A percentile compares a stretch with the other conserved stretches of the same genome.
These are phyloP conservation scores for Pelosia muscerda DNA, from an alignment of 2,888 invertebrate genomes.

Conservation along the genomic window DNA sequence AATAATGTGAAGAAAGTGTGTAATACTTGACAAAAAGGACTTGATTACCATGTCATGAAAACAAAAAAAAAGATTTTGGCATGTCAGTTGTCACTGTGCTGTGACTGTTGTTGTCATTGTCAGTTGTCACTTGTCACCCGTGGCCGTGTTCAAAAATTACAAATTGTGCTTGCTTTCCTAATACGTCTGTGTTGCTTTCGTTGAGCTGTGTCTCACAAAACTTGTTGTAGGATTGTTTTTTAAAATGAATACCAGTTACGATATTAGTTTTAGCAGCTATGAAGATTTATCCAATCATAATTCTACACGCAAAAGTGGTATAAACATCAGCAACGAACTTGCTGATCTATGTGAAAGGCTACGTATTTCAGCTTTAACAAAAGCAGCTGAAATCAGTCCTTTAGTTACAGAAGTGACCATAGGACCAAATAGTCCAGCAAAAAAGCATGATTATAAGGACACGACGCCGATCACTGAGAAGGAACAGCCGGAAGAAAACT, in stretches of 20 bases:
- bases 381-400: constrained; percentile 85
- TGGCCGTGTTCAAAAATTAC: too few species aligned
- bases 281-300: constrained; percentile 55
- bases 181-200: not conserved
- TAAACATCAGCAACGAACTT: constrained; percentile 68
- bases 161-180: too few species aligned
- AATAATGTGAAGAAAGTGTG: too few species aligned
- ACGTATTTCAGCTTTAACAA: constrained; percentile 87
- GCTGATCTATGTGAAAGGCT: constrained; percentile 79
- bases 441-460: constrained; percentile 49
- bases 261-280: constrained; percentile 53
- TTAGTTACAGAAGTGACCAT: constrained; percentile 82
- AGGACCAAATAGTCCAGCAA: constrained; percentile 60
- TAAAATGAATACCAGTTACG: constrained; percentile 58
- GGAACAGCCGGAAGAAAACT: constrained; percentile 61
- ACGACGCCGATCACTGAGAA: constrained; percentile 27
- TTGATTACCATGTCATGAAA: too few species aligned
- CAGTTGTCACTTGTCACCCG: too few species aligned
- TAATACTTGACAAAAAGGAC: too few species aligned
- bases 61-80: too few species aligned
- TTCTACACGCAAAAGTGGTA: constrained; percentile 58
- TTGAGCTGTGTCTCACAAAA: not conserved
- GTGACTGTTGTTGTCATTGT: too few species aligned
- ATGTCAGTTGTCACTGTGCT: too few species aligned
- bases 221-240: too few species aligned